A percentile compares a stretch with the other conserved stretches of the same genome.
phyloP scores from a whole-genome alignment of 1,140 invertebrate species.

The Steinernema feltiae region DNA sequence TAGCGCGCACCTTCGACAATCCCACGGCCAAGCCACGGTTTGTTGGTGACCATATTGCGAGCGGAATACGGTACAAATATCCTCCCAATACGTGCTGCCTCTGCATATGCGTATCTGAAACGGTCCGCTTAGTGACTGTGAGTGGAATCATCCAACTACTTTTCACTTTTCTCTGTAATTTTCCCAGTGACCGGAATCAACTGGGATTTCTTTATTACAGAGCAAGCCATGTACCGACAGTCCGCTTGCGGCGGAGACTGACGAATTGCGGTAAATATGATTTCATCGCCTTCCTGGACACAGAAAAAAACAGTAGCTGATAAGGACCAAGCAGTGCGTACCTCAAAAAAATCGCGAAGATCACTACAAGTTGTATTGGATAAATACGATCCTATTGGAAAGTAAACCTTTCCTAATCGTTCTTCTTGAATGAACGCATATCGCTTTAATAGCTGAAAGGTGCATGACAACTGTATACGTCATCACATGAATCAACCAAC shows the following conservation, averaged over 20 bases:
- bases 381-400: constrained; percentile 19
- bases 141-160: not conserved
- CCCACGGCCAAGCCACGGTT: constrained; percentile 19
- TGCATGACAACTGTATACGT: not conserved
- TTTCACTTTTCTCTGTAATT: constrained; percentile 21
- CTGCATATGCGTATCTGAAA: constrained; percentile 24
- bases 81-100: constrained; percentile 1
- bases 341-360: constrained; percentile 24
- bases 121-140: not conserved
- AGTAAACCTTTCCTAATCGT: constrained; percentile 19
- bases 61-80: constrained; percentile 25
- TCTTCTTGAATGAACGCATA: constrained; percentile 26
- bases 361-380: constrained; percentile 12
- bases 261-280: constrained; percentile 24
- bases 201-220: constrained; percentile 13
- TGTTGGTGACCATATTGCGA: constrained; percentile 4
- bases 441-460: constrained; percentile 22
- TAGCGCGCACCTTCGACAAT: constrained; percentile 1
- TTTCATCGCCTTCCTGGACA: constrained; percentile 17
- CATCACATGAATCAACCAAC: not conserved
- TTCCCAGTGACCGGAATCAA: constrained; percentile 2
- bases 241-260: constrained; percentile 18
- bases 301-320: not conserved
- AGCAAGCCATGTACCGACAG: constrained; percentile 16
- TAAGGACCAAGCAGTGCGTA: not conserved